These are phyloP conservation scores for Drosophila leonis DNA, from an alignment of 2,888 invertebrate genomes.

Conservation along the genomic window DNA sequence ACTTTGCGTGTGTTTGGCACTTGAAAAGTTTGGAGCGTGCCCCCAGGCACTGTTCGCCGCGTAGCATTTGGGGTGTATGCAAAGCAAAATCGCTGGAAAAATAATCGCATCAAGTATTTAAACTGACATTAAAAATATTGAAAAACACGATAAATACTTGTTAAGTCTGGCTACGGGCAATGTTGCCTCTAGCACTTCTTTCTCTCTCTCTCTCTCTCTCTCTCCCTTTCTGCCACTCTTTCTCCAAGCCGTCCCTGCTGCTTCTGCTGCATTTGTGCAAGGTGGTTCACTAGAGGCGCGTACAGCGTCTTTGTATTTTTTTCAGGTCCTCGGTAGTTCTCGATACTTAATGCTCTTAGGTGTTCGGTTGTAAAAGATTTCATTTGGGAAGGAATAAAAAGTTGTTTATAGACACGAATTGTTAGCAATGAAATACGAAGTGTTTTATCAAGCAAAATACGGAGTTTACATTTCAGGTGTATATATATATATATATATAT, in stretches of 20 bases:
- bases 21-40: slow-evolving; percentile 67
- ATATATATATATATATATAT: no score
- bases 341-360: background rate
- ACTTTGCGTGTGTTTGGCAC: slow-evolving; percentile 80
- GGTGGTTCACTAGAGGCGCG: slow-evolving; percentile 4
- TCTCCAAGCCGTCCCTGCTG: slow-evolving; percentile 1
- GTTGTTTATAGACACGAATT: background rate
- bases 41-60: slow-evolving; percentile 29
- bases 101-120: slow-evolving; percentile 81
- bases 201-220: background rate
- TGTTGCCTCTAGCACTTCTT: background rate
- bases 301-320: slow-evolving; percentile 26
- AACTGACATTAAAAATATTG: slow-evolving; percentile 83
- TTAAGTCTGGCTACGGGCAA: slow-evolving; percentile 65
- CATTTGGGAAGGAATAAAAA: slow-evolving; percentile 2
- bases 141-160: slow-evolving; percentile 82
- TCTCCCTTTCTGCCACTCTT: no score
- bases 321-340: background rate
- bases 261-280: slow-evolving; percentile 10
- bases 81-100: slow-evolving; percentile 74
- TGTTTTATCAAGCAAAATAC: background rate
- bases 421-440: background rate
- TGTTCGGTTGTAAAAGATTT: background rate
- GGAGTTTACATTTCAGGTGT: background rate
- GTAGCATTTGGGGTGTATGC: slow-evolving; percentile 36